Percentiles rank a stretch among this genome's conserved stretches.
Conservation (phyloP, 92 coral and sea anemone species). For the Umimayanthus kanabou region DNA sequence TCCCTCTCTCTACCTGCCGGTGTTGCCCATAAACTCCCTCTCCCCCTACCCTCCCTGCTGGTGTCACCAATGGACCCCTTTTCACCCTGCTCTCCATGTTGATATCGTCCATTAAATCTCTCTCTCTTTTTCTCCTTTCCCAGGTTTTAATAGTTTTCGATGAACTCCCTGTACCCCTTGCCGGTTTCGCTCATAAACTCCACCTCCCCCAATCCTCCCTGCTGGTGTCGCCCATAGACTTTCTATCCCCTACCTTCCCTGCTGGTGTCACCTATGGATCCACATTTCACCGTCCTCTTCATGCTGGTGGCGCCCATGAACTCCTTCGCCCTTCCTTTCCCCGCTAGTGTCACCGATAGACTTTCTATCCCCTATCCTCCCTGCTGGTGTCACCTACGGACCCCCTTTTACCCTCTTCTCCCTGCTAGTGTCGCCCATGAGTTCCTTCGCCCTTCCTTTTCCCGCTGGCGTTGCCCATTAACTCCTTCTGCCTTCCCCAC, state of each 20-base stretch:
- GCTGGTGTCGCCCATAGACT: not conserved
- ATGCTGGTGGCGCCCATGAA: not conserved
- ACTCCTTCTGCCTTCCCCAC: not conserved
- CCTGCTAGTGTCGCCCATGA: not conserved
- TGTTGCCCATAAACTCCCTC: not conserved
- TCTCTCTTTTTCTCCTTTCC: not conserved
- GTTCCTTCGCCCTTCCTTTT: not conserved
- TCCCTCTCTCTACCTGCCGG: too few species aligned
- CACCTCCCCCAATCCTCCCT: not conserved
- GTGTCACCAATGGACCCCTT: not conserved
- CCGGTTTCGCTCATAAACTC: not conserved
- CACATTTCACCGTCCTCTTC: not conserved
- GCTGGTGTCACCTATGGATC: not conserved
- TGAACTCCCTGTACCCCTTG: not conserved
- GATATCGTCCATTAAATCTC: not conserved
- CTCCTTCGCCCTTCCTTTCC: not conserved
- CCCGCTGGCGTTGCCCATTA: not conserved
- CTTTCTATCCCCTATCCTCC: not conserved
- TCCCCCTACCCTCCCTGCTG: not conserved
- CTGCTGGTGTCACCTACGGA: not conserved
- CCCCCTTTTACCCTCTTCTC: not conserved
- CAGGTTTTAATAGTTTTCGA: too few species aligned
- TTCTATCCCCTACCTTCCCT: not conserved
- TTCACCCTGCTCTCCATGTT: not conserved
- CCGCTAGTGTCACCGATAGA: not conserved